These are phyloP conservation scores for Bergia puertoricense DNA, from an alignment of 92 coral and sea anemone genomes.

Conservation along the genomic window DNA sequence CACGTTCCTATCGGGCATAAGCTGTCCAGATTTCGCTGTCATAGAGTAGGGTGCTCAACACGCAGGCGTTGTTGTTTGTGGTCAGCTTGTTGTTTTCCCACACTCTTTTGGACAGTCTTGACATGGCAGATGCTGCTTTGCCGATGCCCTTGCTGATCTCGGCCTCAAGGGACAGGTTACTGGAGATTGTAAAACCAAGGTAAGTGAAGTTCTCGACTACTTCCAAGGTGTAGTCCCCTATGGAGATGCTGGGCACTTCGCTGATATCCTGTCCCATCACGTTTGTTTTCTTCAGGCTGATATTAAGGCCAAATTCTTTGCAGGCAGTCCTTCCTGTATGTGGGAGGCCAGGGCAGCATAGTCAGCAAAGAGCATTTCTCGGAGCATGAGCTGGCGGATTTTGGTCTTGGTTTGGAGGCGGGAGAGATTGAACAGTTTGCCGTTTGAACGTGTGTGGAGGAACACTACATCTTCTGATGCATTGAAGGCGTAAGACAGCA, in stretches of 20 bases:
- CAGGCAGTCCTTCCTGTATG: conserved; percentile 19
- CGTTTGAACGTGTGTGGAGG: conserved; percentile 27
- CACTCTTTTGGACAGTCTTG: conserved; percentile 19
- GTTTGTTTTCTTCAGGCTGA: conserved; percentile 24
- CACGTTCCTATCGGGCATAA: conserved; percentile 40
- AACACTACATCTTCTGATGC: conserved; percentile 2
- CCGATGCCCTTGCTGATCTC: conserved; percentile 47
- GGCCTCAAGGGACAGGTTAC: conserved; percentile 32
- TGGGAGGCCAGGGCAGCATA: conserved; percentile 32
- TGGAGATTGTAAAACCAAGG: conserved; percentile 51
- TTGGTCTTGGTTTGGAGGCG: conserved; percentile 29
- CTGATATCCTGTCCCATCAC: not conserved
- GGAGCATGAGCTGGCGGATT: not conserved
- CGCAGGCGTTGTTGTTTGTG: conserved; percentile 45
- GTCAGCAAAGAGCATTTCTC: conserved; percentile 33
- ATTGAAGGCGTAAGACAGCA: conserved; percentile 31
- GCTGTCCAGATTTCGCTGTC: conserved; percentile 41
- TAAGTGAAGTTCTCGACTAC: conserved; percentile 39
- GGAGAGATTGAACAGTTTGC: conserved; percentile 16
- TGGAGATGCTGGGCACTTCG: not conserved
- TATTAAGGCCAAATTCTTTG: conserved; percentile 29
- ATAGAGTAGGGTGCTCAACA: conserved; percentile 39
- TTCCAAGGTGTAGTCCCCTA: conserved; percentile 11
- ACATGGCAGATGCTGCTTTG: conserved; percentile 23
- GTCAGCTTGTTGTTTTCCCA: conserved; percentile 48